A percentile compares a stretch with the other conserved stretches of the same genome.
Evolutionary conservation across 2,113 vertebrate genomes (phyloP).

Genomic region (Podarcis raffonei): DNA sequence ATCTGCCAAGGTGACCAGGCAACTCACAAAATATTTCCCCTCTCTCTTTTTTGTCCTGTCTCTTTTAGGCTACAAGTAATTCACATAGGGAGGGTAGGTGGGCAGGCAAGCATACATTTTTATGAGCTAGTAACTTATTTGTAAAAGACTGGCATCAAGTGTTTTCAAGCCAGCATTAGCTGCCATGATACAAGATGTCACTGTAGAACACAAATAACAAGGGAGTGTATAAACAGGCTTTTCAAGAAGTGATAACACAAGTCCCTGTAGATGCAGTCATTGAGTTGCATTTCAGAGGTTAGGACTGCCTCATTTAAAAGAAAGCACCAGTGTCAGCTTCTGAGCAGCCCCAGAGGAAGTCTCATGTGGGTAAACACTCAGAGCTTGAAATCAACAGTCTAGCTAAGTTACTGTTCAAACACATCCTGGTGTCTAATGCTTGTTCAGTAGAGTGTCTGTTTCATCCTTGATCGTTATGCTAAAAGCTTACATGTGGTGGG

Average conservation of each 20-base stretch:
- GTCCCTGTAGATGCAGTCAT: neutral
- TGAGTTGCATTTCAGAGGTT: constrained; percentile 14
- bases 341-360: neutral
- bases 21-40: neutral
- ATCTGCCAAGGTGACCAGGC: neutral
- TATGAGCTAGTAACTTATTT: neutral
- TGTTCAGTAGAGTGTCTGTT: neutral
- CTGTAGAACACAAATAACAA: neutral
- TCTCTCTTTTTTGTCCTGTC: neutral
- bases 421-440: constrained; percentile 3
- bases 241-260: neutral
- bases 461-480: neutral
- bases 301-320: neutral
- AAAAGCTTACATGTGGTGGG: neutral
- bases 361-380: neutral
- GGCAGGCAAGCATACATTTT: neutral
- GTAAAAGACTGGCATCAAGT: neutral
- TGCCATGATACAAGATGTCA: neutral
- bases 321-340: neutral
- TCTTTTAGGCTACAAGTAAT: neutral
- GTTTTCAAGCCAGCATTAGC: neutral
- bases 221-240: neutral
- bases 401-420: neutral
- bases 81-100: neutral
- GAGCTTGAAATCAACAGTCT: neutral